Evolutionary conservation across 2,113 vertebrate genomes (phyloP).

Genomic region (Anhinga anhinga): DNA sequence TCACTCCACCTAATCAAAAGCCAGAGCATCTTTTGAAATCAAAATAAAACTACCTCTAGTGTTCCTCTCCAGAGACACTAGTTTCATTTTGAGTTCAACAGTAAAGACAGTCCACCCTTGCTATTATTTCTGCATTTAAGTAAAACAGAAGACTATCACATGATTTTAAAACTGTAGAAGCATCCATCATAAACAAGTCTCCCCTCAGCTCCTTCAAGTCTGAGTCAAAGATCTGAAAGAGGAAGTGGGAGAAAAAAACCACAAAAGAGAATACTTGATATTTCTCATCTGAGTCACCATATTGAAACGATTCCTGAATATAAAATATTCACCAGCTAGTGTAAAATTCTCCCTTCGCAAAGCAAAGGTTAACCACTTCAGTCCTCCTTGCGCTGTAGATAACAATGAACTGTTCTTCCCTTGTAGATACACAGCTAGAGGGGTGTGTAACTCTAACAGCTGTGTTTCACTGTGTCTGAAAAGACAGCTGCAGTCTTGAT

Average conservation of each 20-base stretch:
- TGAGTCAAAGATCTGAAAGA: not conserved
- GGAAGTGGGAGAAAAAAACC: not conserved
- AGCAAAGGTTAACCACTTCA: not conserved
- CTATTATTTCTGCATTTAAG: not conserved
- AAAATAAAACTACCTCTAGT: not conserved
- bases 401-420: not conserved
- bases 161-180: not conserved
- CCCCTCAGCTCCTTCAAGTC: not conserved
- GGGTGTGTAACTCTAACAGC: not conserved
- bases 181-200: not conserved
- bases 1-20: not conserved
- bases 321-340: not conserved
- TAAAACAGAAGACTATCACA: not conserved
- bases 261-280: not conserved
- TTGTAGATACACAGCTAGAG: not conserved
- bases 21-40: not conserved
- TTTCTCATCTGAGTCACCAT: not conserved
- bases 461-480: not conserved
- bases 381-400: not conserved
- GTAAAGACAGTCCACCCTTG: not conserved
- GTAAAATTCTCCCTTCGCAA: not conserved
- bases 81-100: not conserved
- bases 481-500: not conserved
- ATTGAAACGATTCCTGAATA: not conserved
- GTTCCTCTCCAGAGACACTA: not conserved